Evolutionary conservation across 2,113 vertebrate genomes (phyloP).

Genomic region (Thunnus thynnus): DNA sequence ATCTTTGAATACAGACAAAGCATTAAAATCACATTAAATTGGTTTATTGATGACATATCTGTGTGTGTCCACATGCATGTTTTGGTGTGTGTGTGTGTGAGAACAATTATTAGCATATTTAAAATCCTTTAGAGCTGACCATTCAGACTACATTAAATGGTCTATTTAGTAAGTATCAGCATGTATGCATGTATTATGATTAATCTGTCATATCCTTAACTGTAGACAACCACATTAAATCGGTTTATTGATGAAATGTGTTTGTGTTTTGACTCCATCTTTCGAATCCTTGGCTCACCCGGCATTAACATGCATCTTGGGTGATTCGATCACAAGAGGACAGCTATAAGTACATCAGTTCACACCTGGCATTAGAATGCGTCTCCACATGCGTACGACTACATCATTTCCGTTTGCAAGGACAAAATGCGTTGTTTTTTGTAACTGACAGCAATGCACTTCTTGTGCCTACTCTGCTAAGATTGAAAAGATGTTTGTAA

Average conservation of each 20-base stretch:
- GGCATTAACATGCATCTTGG: no score
- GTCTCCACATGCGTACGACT: no score
- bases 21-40: not conserved
- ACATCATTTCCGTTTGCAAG: no score
- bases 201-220: not conserved
- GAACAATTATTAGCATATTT: not conserved
- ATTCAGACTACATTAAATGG: not conserved
- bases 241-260: not conserved
- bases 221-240: not conserved
- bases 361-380: no score
- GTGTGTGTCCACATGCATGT: not conserved
- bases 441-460: no score
- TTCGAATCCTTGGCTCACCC: no score
- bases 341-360: no score
- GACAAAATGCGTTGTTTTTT: no score
- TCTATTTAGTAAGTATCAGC: not conserved
- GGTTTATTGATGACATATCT: not conserved
- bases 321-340: no score
- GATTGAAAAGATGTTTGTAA: no score
- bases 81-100: not conserved
- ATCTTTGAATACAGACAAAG: not conserved
- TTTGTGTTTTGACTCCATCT: no score
- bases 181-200: not conserved
- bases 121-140: not conserved
- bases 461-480: no score